These are phyloP conservation scores for Ia io DNA, from an alignment of 2,113 vertebrate species.

Conservation along the genomic window DNA sequence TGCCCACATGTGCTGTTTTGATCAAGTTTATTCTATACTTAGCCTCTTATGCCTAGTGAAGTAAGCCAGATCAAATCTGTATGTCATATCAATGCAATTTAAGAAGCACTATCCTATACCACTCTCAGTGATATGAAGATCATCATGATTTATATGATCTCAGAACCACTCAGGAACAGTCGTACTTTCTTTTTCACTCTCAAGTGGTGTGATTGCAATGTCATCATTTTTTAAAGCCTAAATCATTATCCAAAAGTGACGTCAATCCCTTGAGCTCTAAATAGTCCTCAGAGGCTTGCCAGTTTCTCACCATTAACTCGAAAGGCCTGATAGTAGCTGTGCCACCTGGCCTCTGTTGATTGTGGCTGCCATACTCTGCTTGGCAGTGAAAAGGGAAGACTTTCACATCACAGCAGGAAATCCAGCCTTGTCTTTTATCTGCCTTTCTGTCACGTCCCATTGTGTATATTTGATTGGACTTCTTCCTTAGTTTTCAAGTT, in stretches of 20 bases:
- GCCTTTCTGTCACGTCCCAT: conserved; percentile 29
- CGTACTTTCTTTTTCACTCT: conserved; percentile 5
- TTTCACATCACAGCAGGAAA: conserved; percentile 42
- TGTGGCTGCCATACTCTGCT: background rate
- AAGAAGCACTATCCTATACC: background rate
- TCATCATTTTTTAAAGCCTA: conserved; percentile 12
- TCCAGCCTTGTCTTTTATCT: conserved; percentile 61
- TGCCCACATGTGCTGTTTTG: background rate
- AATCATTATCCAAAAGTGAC: conserved; percentile 26
- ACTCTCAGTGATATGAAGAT: background rate
- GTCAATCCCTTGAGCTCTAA: conserved; percentile 32
- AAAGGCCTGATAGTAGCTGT: conserved; percentile 39
- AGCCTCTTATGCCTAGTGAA: background rate
- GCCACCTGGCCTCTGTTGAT: conserved; percentile 58
- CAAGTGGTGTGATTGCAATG: background rate
- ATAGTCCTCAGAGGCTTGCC: background rate
- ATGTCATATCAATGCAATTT: background rate
- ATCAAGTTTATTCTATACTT: background rate
- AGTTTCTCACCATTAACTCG: conserved; percentile 68
- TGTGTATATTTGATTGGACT: conserved; percentile 53
- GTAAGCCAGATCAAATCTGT: background rate
- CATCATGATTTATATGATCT: background rate
- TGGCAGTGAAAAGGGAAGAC: conserved; percentile 37
- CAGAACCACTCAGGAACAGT: background rate
- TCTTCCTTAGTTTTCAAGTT: conserved; percentile 61